Conservation (phyloP, 2,797 vertebrate genomes). For the Sardinella longiceps region DNA sequence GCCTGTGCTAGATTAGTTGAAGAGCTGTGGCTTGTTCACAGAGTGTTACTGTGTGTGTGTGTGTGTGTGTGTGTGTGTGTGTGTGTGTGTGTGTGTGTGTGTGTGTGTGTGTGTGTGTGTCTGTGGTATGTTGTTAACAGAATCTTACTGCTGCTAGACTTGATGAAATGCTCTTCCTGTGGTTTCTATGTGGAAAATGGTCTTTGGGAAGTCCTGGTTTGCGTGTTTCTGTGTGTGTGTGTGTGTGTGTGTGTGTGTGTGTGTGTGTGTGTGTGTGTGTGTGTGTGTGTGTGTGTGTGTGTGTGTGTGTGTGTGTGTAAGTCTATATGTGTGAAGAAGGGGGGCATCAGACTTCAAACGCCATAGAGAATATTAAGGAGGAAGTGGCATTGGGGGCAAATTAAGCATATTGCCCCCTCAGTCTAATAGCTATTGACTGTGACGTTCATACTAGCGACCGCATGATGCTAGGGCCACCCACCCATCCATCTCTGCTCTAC, state of each 20-base stretch:
- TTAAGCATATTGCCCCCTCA: neutral
- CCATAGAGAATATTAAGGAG: neutral
- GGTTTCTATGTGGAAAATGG: neutral
- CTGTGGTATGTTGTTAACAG: neutral
- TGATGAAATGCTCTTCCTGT: neutral
- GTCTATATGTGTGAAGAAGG: no score
- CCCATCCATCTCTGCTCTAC: no score
- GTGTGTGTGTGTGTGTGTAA: no score
- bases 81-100: no score
- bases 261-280: neutral
- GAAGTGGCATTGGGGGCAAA: neutral
- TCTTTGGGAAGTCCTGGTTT: neutral
- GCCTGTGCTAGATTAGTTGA: neutral
- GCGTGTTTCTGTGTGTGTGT: neutral
- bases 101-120: no score
- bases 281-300: neutral
- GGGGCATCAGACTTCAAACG: neutral
- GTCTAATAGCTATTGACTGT: neutral
- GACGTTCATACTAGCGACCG: neutral
- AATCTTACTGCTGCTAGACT: neutral
- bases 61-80: no score
- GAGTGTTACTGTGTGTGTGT: no score
- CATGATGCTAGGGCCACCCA: no score
- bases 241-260: neutral
- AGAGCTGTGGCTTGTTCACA: neutral